phyloP scores from a whole-genome alignment of 2,888 invertebrate species.

The Nycteola revayana region DNA sequence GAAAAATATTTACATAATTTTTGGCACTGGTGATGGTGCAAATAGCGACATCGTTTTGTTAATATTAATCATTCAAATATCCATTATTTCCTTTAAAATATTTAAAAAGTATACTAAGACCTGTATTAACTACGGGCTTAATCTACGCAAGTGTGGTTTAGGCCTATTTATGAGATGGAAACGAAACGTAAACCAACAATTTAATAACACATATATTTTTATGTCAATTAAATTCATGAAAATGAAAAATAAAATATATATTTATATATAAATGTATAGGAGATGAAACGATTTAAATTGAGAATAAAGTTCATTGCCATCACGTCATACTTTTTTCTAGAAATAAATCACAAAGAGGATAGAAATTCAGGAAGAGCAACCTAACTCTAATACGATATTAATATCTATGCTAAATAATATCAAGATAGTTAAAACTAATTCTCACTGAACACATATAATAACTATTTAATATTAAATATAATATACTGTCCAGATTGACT shows the following conservation, averaged over 20 bases:
- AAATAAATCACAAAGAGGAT: conserved; percentile 22
- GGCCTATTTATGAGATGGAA: conserved; percentile 65
- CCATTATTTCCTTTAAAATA: conserved; percentile 47
- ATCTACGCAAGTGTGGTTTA: conserved; percentile 61
- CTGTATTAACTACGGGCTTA: conserved; percentile 77
- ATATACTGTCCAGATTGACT: conserved; percentile 17
- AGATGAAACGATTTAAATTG: too few species aligned
- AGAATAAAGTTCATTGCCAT: too few species aligned
- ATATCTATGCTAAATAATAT: conserved; percentile 55
- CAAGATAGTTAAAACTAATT: conserved; percentile 57
- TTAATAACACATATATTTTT: too few species aligned
- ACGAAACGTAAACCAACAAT: too few species aligned
- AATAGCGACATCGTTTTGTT: conserved; percentile 53
- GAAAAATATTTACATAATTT: conserved; percentile 72
- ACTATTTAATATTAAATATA: conserved; percentile 31
- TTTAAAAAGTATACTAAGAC: conserved; percentile 63
- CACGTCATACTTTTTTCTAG: conserved; percentile 15
- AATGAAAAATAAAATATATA: too few species aligned
- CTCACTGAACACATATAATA: conserved; percentile 68
- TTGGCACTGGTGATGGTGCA: conserved; percentile 76
- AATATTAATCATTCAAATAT: conserved; percentile 48
- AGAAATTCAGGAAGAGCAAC: conserved; percentile 44
- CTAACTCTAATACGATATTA: conserved; percentile 44
- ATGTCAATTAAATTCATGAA: too few species aligned
- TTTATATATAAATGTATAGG: too few species aligned